Base-by-base conservation (phyloP, 2,888 invertebrate genomes). In the Allophyes oxyacanthae region DNA sequence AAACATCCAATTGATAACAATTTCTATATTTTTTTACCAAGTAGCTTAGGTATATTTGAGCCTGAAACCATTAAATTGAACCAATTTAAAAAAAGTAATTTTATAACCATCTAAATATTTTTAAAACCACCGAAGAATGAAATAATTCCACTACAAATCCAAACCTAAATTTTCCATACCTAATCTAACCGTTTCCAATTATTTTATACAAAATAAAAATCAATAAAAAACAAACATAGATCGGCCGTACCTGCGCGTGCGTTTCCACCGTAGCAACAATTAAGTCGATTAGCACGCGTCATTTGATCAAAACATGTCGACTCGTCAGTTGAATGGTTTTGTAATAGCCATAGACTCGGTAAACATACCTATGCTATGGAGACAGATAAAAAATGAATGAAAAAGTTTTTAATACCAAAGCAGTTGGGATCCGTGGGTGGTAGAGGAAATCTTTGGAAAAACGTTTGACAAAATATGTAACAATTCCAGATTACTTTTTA, bases 251-350 rank as follows among this genome's bases (percentile, higher is more conserved):
- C 75, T 81, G 85, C 86, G 85, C 86, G 79, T 73, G 83, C 82
- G 77, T 71, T 72, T 59, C 59, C 64, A 50, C 54, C 65, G 77
- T 71, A 64, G 73, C 73, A 78, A 87, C 89, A 91, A 93, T 93
- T 93, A 93, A 91, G 84, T 87, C 89, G 89, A 92, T 92, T 91
- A 90, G 78, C 88, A 92, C 90, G 92, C 91, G 84, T 89, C 88
- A 83, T 83, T 89, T 89, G 87, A 84, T 85, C 89, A 88, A 90
- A 90, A 92, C 90, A 89, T 86, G 89, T 85, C 85, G 82, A 76
- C 75, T 75, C 71, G 82, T 79, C 86, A 87, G 81, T 76, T 80
- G 81, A 79, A 81, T 81, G 83, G 84, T 79, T 78, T 67, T 63
- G 62, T 78, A 78, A 78, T 80, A 78, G 67, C 71, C 71, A 70